Percentiles rank a stretch among this genome's conserved stretches.
Conservation (phyloP, 30 jellyfish, hydroid and myxozoan genomes). For the Rhopilema esculentum region DNA sequence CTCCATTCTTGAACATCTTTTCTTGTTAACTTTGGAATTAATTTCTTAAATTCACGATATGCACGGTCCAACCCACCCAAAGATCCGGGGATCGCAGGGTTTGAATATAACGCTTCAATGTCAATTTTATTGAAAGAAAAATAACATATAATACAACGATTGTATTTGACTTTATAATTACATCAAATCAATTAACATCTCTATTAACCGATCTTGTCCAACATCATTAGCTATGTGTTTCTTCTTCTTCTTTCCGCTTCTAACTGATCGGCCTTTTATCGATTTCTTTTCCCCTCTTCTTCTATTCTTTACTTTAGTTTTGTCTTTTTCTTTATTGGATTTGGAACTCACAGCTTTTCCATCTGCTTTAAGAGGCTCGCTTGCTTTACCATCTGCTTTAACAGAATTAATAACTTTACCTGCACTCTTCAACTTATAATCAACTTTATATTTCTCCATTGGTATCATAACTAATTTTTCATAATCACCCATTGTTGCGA, state of each 20-base stretch:
- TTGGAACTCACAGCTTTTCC: neutral
- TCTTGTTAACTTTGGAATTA: conserved; percentile 21
- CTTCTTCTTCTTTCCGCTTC: conserved; percentile 4
- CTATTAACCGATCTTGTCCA: neutral
- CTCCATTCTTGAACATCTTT: conserved; percentile 32
- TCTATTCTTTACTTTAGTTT: neutral
- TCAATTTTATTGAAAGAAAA: neutral
- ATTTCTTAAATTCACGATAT: conserved; percentile 47
- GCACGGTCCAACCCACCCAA: conserved; percentile 39
- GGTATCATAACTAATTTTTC: conserved; percentile 10
- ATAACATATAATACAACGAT: neutral
- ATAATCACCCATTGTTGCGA: neutral
- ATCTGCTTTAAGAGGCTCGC: too few relatives aligned
- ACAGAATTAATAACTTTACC: neutral
- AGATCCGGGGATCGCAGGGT: conserved; percentile 38
- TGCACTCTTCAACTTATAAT: neutral
- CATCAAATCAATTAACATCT: conserved; percentile 10
- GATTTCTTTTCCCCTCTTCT: conserved; percentile 1
- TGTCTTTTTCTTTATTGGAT: neutral
- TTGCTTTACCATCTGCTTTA: neutral
- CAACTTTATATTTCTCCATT: neutral
- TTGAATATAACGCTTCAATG: conserved; percentile 8
- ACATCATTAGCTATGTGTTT: neutral
- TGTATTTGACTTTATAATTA: neutral
- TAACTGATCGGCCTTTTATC: neutral